Percentiles rank a stretch among this genome's conserved stretches.
Conservation (phyloP, 2,888 invertebrate genomes). For the Seira musarum region DNA sequence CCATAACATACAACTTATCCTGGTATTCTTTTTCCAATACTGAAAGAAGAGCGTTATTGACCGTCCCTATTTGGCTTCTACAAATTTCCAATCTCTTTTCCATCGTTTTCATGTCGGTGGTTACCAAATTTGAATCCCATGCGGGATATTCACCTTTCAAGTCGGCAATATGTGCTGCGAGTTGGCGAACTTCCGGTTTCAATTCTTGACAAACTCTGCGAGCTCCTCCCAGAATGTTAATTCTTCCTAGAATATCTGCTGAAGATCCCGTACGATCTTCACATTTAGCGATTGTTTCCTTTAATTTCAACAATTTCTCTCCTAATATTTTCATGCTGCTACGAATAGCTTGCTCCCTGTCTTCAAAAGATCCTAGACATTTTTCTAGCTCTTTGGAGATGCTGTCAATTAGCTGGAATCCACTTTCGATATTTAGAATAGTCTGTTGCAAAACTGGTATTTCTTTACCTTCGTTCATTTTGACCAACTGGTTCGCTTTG, state of each 20-base stretch:
- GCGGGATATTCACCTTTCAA: slow-evolving; percentile 84
- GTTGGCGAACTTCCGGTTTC: slow-evolving; percentile 79
- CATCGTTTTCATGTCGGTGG: slow-evolving; percentile 87
- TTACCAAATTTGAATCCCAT: slow-evolving; percentile 83
- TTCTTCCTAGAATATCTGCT: slow-evolving; percentile 84
- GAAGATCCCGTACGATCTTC: slow-evolving; percentile 93
- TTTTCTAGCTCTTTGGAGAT: slow-evolving; percentile 83
- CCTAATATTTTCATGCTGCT: slow-evolving; percentile 81
- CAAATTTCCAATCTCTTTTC: slow-evolving; percentile 88
- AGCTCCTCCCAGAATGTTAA: slow-evolving; percentile 82
- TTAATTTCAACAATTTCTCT: slow-evolving; percentile 81
- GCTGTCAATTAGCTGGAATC: slow-evolving; percentile 83
- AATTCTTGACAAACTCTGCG: slow-evolving; percentile 82
- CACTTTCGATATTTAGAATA: slow-evolving; percentile 80
- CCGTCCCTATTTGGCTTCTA: slow-evolving; percentile 84
- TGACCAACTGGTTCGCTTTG: slow-evolving; percentile 85
- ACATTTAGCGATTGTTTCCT: slow-evolving; percentile 89
- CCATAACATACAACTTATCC: slow-evolving; percentile 86
- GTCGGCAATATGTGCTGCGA: slow-evolving; percentile 81
- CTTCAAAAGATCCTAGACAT: slow-evolving; percentile 81
- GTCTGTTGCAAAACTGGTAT: slow-evolving; percentile 81
- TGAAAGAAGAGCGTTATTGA: slow-evolving; percentile 80
- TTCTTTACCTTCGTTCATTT: slow-evolving; percentile 81
- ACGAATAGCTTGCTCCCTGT: slow-evolving; percentile 82
- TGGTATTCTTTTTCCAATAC: slow-evolving; percentile 90